A percentile compares a stretch with the other conserved stretches of the same genome.
phyloP scores from a whole-genome alignment of 92 coral and sea anemone genomes.

The Ricordea florida region DNA sequence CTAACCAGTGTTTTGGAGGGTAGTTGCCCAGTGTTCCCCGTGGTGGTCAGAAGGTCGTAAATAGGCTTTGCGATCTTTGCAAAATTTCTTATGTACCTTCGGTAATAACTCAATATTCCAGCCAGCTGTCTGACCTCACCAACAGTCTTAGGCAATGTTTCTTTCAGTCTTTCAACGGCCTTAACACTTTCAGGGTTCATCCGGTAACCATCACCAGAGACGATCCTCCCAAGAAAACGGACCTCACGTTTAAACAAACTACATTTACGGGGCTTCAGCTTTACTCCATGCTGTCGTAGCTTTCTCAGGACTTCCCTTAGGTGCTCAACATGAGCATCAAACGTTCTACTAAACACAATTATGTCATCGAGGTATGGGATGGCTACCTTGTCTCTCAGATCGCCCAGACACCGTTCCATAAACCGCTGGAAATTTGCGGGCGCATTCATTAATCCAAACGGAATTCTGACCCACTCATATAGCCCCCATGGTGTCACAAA shows the following conservation, averaged over 20 bases:
- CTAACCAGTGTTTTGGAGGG: too few relatives aligned
- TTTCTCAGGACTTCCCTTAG: slow-evolving; percentile 20
- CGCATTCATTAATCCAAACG: slow-evolving; percentile 28
- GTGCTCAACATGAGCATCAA: slow-evolving; percentile 53
- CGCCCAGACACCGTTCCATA: slow-evolving; percentile 55
- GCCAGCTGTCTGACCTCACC: too few relatives aligned
- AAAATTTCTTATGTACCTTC: too few relatives aligned
- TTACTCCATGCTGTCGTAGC: slow-evolving; percentile 16
- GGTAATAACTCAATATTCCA: too few relatives aligned
- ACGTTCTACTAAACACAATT: slow-evolving; percentile 39
- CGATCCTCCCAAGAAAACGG: slow-evolving; percentile 19
- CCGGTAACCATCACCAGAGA: too few relatives aligned
- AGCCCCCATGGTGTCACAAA: slow-evolving; percentile 41
- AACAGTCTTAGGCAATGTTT: too few relatives aligned
- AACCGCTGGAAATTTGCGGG: slow-evolving; percentile 50
- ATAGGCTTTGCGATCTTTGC: too few relatives aligned
- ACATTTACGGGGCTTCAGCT: slow-evolving; percentile 34
- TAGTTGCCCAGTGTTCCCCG: too few relatives aligned
- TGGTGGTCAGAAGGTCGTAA: too few relatives aligned
- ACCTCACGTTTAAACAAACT: slow-evolving; percentile 30
- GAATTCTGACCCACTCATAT: slow-evolving; percentile 45
- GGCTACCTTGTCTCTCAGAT: slow-evolving; percentile 29
- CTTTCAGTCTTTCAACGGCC: too few relatives aligned
- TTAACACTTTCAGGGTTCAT: too few relatives aligned
- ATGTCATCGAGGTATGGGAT: slow-evolving; percentile 52